Evolutionary conservation across 2,113 vertebrate species (phyloP), one percentile per base, ranked within the genome.

Genomic region (Burhinus bistriatus): DNA sequence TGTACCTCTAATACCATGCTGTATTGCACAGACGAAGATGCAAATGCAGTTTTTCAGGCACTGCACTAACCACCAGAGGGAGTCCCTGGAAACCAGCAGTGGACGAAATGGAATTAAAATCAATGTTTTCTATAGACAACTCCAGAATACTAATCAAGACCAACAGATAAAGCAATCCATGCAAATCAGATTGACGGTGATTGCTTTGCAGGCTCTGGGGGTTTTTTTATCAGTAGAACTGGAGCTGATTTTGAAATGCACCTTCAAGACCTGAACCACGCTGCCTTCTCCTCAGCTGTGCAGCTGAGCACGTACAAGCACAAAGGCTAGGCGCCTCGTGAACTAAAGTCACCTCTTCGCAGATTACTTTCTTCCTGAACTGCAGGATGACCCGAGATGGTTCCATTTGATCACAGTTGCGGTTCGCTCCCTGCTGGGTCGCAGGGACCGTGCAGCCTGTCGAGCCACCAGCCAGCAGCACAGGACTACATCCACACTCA

Each of bases 111-210:
- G n/a, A 65, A 80, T 79, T 38, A 59, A 93, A 90, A 78, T 12
- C 10, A 30, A 22, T 36, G 34, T n/a, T 92, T 96, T 82, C 75
- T 30, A 1, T 4, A 36, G 44, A 87, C 65, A 47, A 29, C 61
- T 65, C 61, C 2, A 9, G 72, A 91, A 95, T 87, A 75, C 81
- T 87, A 84, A 95, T 84, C 80, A 91, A 95, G 80, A 76, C 49
- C 57, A 79, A 89, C 15, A 91, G 77, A 91, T 79, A 89, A 81
- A 89, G 45, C 89, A 95, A 91, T 85, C 81, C 77, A 80, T 70
- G 93, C 66, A 94, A 87, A 95, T 73, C 73, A 83, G 83, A 80
- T 55, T 40, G 93, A 82, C 4, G 1, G 73, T n/a, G 62, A 83
- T 19, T 49, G 70, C 78, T 80, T 62, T 76, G 61, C 75, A 62